phyloP scores from a whole-genome alignment of 2,113 vertebrate species.

The Athene noctua region DNA sequence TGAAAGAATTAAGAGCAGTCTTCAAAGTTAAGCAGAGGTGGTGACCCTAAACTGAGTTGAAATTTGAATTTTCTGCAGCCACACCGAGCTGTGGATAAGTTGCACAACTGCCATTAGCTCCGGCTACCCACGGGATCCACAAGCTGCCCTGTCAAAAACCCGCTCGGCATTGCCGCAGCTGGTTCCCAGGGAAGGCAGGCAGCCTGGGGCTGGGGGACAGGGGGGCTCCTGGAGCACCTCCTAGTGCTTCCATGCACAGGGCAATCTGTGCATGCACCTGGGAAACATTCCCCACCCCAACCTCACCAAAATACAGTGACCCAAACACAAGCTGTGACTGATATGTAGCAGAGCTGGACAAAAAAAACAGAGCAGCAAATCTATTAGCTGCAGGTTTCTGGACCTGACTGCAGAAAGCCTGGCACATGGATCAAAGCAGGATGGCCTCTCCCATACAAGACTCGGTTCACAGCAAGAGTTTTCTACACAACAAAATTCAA shows the following conservation, averaged over 20 bases:
- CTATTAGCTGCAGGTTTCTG: background rate
- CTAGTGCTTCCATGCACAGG: background rate
- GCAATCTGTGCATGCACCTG: background rate
- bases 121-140: accelerated
- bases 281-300: background rate
- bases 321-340: background rate
- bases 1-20: background rate
- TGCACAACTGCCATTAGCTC: background rate
- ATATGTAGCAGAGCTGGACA: background rate
- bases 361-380: background rate
- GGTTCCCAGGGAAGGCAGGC: background rate
- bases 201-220: accelerated
- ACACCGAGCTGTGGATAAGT: background rate
- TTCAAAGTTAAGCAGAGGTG: background rate
- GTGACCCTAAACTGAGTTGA: background rate
- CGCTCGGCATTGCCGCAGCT: accelerated
- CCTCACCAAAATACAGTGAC: background rate
- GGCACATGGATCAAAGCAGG: background rate
- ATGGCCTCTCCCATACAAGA: background rate
- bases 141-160: background rate
- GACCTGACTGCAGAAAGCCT: background rate
- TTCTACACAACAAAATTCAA: background rate
- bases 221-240: background rate
- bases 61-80: background rate
- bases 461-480: background rate